These are phyloP conservation scores for Chlamydotis undulata DNA, from an alignment of 2,113 vertebrate genomes.

Conservation along the genomic window DNA sequence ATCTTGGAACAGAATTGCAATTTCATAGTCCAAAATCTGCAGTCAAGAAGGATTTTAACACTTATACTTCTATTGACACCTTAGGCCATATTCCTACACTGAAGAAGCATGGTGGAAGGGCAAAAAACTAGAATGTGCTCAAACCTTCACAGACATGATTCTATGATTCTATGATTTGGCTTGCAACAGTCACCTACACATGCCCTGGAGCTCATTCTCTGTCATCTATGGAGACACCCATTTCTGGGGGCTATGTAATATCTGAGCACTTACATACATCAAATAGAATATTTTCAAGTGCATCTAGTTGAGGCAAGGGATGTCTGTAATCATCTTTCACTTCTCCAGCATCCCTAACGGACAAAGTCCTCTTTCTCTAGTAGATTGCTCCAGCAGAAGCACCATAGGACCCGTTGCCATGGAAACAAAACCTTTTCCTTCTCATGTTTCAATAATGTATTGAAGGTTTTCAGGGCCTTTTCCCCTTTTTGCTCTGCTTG, in stretches of 20 bases:
- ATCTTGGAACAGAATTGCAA: background rate
- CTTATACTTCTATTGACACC: background rate
- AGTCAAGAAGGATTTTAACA: background rate
- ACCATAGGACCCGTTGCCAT: slow-evolving; percentile 68
- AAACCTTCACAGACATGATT: background rate
- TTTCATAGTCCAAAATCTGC: background rate
- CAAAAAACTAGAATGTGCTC: background rate
- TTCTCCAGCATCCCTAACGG: slow-evolving; percentile 61
- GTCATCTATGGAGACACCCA: background rate
- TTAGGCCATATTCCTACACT: accelerated
- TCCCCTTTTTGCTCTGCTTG: slow-evolving; percentile 41
- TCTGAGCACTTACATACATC: slow-evolving; percentile 37
- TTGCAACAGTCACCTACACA: background rate
- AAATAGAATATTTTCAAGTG: slow-evolving; percentile 49
- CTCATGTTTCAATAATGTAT: slow-evolving; percentile 57
- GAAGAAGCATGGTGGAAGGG: background rate
- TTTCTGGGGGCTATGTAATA: background rate
- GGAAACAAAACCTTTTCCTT: slow-evolving; percentile 71
- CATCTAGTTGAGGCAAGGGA: background rate
- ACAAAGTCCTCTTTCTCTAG: slow-evolving; percentile 54
- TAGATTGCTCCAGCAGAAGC: slow-evolving; percentile 66
- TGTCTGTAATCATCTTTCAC: slow-evolving; percentile 61
- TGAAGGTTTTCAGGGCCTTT: slow-evolving; percentile 50
- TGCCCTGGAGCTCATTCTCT: background rate
- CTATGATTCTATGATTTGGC: background rate